Evolutionary conservation across 2,797 vertebrate species (phyloP), one percentile per base, ranked within the genome.

Genomic region (Xiphophorus birchmanni): DNA sequence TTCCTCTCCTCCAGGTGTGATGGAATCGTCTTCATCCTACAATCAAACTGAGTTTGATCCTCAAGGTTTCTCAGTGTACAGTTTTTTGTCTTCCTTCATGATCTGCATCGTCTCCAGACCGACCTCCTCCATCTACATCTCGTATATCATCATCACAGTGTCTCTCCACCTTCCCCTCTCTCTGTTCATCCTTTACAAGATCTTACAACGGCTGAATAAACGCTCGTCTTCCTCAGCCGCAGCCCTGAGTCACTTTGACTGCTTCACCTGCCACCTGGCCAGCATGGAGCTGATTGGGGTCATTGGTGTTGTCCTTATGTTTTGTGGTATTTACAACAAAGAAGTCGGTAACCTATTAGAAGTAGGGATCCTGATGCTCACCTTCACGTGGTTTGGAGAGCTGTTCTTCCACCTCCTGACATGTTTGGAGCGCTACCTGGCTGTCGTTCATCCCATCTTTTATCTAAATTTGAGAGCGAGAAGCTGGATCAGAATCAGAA

Each of bases 331-430:
- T 7, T 54, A 26, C 6, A 0, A 0, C 0, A 26, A 32, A 58
- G 0, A 0, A 1, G 0, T n/a, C 1, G 0, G 0, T 0, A 0
- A 0, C 0, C 0, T 52, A 1, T 1, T 42, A 1, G 0, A 0
- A 2, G 15, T 17, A 1, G 13, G 76, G 32, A 17, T 0, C 0
- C 0, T 0, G 2, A 0, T 83, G 32, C 48, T 0, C 0, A 0
- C 0, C 2, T 21, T 88, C 0, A 29, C 23, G 4, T 86, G 80
- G 77, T 77, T 18, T 6, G 81, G 81, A 45, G 47, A 82, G 54
- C n/a, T 0, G 0, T 29, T 23, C 8, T 82, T 87, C 4, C 73
- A 87, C 37, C 6, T 54, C 1, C 74, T 87, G 48, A 92, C 84
- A 12, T 87, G 87, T 47, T 35, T 80, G 48, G 90, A 90, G 26